phyloP scores from a whole-genome alignment of 2,797 vertebrate genomes.

The Cossypha heuglini region DNA sequence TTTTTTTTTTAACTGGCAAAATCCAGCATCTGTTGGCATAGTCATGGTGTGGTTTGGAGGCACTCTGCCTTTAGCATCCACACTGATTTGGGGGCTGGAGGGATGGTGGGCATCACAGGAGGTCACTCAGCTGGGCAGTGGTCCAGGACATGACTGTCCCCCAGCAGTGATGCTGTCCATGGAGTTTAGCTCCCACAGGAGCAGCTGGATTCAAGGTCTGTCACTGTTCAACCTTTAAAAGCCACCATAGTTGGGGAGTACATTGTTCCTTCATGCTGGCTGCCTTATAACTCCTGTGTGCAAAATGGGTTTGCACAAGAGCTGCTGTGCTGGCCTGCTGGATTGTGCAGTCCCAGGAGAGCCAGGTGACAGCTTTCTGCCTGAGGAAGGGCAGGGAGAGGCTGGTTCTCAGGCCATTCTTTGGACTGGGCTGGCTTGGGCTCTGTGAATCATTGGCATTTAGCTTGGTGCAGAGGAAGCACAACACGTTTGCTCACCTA shows the following conservation, averaged over 20 bases:
- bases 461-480: background rate
- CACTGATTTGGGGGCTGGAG: accelerated
- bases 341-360: background rate
- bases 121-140: background rate
- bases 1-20: background rate
- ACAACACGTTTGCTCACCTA: accelerated
- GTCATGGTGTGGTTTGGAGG: background rate
- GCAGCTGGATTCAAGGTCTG: background rate
- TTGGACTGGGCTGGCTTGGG: background rate
- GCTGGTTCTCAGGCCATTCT: background rate
- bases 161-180: accelerated
- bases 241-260: accelerated
- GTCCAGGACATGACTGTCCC: background rate
- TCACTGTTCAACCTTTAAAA: accelerated
- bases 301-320: accelerated
- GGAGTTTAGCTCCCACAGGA: background rate
- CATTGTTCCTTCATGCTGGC: background rate
- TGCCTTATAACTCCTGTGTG: accelerated
- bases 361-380: background rate
- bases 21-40: background rate
- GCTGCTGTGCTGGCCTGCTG: background rate
- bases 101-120: accelerated
- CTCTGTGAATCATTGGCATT: background rate
- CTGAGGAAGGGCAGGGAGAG: background rate
- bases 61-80: background rate